These are phyloP conservation scores for Clarias gariepinus DNA, from an alignment of 2,113 vertebrate species.

Conservation along the genomic window DNA sequence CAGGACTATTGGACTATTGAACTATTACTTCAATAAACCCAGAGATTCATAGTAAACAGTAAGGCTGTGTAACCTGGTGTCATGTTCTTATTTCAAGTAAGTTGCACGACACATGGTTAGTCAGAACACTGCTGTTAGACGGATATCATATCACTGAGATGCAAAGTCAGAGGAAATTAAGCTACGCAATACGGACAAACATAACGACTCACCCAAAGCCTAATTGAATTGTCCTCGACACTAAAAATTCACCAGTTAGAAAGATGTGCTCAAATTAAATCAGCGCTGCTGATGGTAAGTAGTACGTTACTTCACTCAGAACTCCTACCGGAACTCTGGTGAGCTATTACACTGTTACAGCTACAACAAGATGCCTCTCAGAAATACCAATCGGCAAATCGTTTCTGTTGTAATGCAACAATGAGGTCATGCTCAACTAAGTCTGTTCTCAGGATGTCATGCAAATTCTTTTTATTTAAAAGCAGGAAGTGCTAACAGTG, in stretches of 20 bases:
- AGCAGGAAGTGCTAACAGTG: background rate
- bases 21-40: background rate
- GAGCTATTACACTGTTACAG: background rate
- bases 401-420: background rate
- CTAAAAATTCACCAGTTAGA: background rate
- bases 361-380: background rate
- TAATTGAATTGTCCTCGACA: conserved; percentile 17
- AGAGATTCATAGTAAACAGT: background rate
- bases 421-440: background rate
- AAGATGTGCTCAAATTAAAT: conserved; percentile 4
- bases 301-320: background rate
- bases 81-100: background rate
- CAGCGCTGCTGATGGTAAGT: background rate
- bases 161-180: conserved; percentile 15
- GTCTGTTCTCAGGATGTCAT: background rate
- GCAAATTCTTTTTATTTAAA: background rate
- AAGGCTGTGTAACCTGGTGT: background rate
- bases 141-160: conserved; percentile 9
- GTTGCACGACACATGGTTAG: background rate
- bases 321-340: background rate
- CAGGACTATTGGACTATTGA: conserved; percentile 6
- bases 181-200: background rate
- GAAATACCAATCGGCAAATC: background rate
- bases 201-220: conserved; percentile 13
- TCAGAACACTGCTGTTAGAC: conserved; percentile 10